phyloP scores from a whole-genome alignment of 2,888 invertebrate genomes.

The Tromatobia lineatoria region DNA sequence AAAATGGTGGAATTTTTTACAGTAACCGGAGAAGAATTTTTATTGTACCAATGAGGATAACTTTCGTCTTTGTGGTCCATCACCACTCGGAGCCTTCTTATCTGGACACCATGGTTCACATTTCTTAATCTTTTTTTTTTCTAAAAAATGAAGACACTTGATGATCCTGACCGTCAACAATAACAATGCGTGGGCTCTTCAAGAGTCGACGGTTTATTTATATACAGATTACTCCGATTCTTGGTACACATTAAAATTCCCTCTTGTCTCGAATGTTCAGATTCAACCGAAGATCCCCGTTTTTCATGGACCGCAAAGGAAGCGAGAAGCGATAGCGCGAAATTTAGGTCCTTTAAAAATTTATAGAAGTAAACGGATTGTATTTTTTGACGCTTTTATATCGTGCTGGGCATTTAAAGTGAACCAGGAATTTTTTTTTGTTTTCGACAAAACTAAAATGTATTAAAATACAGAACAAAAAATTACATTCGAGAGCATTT shows the following conservation, averaged over 20 bases:
- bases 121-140: neutral
- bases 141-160: neutral
- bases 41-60: neutral
- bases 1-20: too few species aligned
- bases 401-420: too few species aligned
- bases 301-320: slow-evolving; percentile 8
- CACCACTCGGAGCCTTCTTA: neutral
- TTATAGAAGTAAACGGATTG: neutral
- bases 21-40: neutral
- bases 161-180: neutral
- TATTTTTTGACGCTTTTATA: slow-evolving; percentile 7
- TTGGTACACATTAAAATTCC: slow-evolving; percentile 31
- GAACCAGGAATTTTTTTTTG: neutral
- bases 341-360: neutral
- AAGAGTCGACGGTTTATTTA: neutral
- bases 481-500: too few species aligned
- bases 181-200: neutral
- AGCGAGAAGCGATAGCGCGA: slow-evolving; percentile 21
- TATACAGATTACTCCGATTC: neutral
- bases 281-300: neutral
- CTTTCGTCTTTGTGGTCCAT: neutral
- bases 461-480: too few species aligned
- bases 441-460: neutral
- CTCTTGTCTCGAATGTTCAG: neutral
- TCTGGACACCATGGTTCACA: neutral